Evolutionary conservation across 2,797 vertebrate genomes (phyloP).

Genomic region (Hydrophis major): DNA sequence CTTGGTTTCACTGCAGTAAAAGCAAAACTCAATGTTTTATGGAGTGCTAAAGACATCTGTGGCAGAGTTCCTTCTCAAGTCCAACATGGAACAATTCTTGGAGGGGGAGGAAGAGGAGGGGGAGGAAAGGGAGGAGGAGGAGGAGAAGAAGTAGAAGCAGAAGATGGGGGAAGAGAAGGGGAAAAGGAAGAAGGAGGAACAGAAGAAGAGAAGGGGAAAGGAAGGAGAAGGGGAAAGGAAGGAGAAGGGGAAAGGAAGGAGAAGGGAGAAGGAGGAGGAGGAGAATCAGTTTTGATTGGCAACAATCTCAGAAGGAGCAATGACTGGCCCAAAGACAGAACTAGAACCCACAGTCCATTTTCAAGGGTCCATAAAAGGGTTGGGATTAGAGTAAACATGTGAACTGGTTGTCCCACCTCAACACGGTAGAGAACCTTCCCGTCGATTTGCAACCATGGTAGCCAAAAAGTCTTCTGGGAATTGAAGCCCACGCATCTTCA

Average conservation of each 20-base stretch:
- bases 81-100: accelerated
- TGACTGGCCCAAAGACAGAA: not conserved
- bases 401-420: not conserved
- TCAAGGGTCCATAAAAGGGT: not conserved
- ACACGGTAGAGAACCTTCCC: not conserved
- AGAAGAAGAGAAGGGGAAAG: no score
- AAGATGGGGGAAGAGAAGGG: not conserved
- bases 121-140: no score
- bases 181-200: no score
- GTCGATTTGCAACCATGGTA: not conserved
- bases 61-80: not conserved
- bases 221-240: no score
- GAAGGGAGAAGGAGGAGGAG: not conserved
- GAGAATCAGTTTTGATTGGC: not conserved
- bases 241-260: no score
- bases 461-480: no score
- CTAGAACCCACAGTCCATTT: not conserved
- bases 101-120: not conserved
- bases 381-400: no score
- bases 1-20: not conserved
- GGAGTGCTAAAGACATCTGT: conserved; percentile 35
- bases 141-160: not conserved
- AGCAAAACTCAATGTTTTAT: conserved; percentile 49
- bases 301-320: not conserved
- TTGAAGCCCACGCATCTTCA: no score